Percentiles rank a stretch among this genome's conserved stretches.
phyloP scores from a whole-genome alignment of 2,888 invertebrate genomes.

The Archaeoteleia sp. region DNA sequence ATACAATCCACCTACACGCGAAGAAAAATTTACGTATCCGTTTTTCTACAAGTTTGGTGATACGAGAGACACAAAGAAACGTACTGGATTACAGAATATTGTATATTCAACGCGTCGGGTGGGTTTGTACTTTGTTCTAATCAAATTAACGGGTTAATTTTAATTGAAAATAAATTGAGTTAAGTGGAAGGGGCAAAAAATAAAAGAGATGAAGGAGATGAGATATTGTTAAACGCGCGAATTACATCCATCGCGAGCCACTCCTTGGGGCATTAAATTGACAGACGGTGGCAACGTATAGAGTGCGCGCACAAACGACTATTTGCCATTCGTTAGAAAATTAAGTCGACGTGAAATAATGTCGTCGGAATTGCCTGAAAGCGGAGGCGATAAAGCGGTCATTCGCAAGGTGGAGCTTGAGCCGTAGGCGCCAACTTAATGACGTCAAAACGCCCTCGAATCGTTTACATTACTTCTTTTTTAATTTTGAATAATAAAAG shows the following conservation, averaged over 20 bases:
- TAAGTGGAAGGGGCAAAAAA: background rate
- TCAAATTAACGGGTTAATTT: no score
- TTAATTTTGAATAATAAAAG: no score
- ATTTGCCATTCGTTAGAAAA: conserved; percentile 38
- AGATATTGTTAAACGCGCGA: conserved; percentile 43
- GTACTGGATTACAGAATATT: no score
- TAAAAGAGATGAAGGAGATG: conserved; percentile 20
- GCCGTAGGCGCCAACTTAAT: background rate
- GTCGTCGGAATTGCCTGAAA: conserved; percentile 25
- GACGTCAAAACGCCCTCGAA: no score
- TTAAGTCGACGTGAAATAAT: conserved; percentile 33
- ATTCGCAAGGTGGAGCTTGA: conserved; percentile 16
- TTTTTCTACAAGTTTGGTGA: background rate
- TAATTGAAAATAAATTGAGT: no score
- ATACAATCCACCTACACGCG: conserved; percentile 27
- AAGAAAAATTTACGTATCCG: conserved; percentile 11
- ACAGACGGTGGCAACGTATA: conserved; percentile 14
- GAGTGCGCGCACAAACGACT: conserved; percentile 17
- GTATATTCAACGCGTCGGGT: no score
- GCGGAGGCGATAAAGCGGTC: conserved; percentile 38
- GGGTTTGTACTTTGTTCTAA: no score
- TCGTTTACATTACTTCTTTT: no score
- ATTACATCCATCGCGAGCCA: conserved; percentile 29
- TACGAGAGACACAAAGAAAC: background rate
- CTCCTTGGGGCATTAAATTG: conserved; percentile 46